Conservation (phyloP, 2,888 invertebrate species). For the Drosophila mimetica region DNA sequence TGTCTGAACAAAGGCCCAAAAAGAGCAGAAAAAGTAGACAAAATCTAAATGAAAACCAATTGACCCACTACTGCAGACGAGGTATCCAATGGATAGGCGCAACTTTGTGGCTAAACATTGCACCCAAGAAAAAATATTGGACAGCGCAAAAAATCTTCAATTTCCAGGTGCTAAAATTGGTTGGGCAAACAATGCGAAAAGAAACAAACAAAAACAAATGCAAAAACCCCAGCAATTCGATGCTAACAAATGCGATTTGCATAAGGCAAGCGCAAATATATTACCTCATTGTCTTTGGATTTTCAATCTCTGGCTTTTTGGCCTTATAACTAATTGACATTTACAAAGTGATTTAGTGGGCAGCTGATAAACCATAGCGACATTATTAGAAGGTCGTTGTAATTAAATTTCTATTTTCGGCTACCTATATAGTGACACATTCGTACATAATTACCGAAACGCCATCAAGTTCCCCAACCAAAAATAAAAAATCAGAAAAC, state of each 20-base stretch:
- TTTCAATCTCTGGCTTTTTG: constrained; percentile 29
- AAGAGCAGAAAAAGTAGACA: constrained; percentile 21
- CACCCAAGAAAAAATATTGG: constrained; percentile 3
- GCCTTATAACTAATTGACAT: constrained; percentile 57
- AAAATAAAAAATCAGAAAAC: constrained; percentile 3
- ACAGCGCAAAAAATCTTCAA: constrained; percentile 13
- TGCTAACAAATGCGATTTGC: constrained; percentile 45
- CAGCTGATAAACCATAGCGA: constrained; percentile 21
- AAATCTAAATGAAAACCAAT: constrained; percentile 54
- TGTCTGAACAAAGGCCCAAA: constrained; percentile 60
- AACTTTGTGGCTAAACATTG: constrained; percentile 20
- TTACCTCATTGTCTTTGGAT: constrained; percentile 26
- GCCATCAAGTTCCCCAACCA: constrained; percentile 11
- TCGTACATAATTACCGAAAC: constrained; percentile 32
- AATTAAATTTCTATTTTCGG: constrained; percentile 61
- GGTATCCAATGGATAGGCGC: constrained; percentile 8
- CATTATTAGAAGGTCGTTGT: constrained; percentile 21
- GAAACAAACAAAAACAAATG: constrained; percentile 29
- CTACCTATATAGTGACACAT: not conserved
- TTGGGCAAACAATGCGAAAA: constrained; percentile 43
- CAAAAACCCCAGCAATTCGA: constrained; percentile 20
- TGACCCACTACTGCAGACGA: constrained; percentile 59
- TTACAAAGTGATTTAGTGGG: constrained; percentile 35
- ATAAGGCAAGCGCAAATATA: constrained; percentile 32
- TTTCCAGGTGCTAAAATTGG: constrained; percentile 58